Evolutionary conservation across 2,888 invertebrate genomes (phyloP).

Genomic region (Nebria salina): DNA sequence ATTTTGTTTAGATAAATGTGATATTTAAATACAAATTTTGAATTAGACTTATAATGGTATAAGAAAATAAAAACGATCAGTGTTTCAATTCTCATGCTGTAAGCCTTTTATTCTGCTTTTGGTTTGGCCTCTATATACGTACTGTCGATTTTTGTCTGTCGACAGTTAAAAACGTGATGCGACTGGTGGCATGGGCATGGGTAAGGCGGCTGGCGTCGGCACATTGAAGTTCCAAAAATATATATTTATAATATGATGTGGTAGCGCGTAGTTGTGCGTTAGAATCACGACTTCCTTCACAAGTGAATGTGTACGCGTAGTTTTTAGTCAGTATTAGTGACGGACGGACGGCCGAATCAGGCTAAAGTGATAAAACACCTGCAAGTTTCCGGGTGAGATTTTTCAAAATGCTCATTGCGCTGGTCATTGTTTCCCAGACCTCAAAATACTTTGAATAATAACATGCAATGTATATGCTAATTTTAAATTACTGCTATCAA

Average conservation of each 20-base stretch:
- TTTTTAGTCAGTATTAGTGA: slow-evolving; percentile 1
- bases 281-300: background rate
- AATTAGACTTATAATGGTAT: no score
- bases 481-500: no score
- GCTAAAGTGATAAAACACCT: background rate
- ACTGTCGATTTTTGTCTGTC: background rate
- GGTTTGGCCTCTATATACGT: background rate
- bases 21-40: no score
- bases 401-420: background rate
- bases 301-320: background rate
- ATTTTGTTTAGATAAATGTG: no score
- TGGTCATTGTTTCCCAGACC: no score
- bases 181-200: slow-evolving; percentile 19
- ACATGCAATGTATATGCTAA: no score
- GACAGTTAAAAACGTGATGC: slow-evolving; percentile 21
- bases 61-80: background rate
- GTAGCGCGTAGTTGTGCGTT: background rate
- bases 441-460: no score
- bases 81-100: background rate
- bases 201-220: background rate
- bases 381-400: background rate
- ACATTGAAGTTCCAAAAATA: slow-evolving; percentile 1
- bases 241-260: background rate
- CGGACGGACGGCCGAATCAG: background rate
- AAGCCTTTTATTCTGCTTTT: background rate